Evolutionary conservation across 2,797 vertebrate genomes (phyloP).

Genomic region (Silurus aristotelis): DNA sequence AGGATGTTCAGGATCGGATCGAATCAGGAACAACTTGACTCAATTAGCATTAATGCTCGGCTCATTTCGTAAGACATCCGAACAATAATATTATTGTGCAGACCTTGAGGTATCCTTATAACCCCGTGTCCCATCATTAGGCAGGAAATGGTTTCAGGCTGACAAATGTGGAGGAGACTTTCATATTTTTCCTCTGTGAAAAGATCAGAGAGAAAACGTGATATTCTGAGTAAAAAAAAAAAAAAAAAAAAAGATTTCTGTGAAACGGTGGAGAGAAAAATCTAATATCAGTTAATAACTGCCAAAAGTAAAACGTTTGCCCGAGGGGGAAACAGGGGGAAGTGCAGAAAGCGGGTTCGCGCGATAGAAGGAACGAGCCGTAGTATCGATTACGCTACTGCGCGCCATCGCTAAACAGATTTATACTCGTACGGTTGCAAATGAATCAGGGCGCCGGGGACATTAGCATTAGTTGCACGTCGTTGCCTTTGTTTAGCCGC

Average conservation of each 20-base stretch:
- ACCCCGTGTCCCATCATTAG: no score
- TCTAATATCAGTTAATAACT: not conserved
- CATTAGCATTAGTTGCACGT: constrained; percentile 27
- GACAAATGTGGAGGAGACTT: no score
- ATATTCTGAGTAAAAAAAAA: not conserved
- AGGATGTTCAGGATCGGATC: constrained; percentile 15
- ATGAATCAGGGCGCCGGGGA: not conserved
- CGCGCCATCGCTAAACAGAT: constrained; percentile 14
- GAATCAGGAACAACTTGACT: constrained; percentile 19
- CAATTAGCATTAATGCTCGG: constrained; percentile 1
- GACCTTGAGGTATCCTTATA: not conserved
- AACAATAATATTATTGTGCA: not conserved
- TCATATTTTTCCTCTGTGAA: not conserved
- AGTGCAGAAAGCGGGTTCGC: not conserved
- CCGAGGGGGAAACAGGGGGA: not conserved
- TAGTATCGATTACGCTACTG: constrained; percentile 2
- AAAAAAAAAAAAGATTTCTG: no score
- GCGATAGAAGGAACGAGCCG: not conserved
- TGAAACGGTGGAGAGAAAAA: not conserved
- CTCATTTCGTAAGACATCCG: not conserved
- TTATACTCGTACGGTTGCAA: constrained; percentile 5
- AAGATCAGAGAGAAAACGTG: not conserved
- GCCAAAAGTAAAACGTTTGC: not conserved
- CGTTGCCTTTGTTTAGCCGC: constrained; percentile 14
- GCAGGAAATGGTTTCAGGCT: not conserved